These are phyloP conservation scores for Hydrotaea diabolus DNA, from an alignment of 2,888 invertebrate species.

Conservation along the genomic window DNA sequence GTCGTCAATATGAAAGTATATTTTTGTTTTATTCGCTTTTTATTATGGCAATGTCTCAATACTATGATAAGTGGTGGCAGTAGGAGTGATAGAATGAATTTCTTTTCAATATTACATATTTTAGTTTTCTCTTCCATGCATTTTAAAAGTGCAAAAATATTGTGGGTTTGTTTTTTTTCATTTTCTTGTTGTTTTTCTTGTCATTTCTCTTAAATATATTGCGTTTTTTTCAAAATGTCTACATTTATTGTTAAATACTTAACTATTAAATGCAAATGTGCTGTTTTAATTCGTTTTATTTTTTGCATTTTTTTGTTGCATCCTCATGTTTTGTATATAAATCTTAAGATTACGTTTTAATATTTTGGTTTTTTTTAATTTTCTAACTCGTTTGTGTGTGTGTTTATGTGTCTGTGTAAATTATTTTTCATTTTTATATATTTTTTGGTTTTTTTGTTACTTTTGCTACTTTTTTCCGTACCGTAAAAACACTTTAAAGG, in stretches of 20 bases:
- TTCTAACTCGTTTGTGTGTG: slow-evolving; percentile 26
- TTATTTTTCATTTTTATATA: slow-evolving; percentile 70
- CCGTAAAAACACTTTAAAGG: slow-evolving; percentile 77
- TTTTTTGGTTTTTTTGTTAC: slow-evolving; percentile 57
- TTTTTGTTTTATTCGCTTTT: slow-evolving; percentile 28
- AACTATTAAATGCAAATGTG: slow-evolving; percentile 69
- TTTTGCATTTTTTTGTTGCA: background rate
- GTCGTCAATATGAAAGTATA: background rate
- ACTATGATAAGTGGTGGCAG: slow-evolving; percentile 53
- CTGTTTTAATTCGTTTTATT: slow-evolving; percentile 61
- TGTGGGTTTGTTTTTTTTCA: slow-evolving; percentile 36
- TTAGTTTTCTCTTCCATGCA: slow-evolving; percentile 40
- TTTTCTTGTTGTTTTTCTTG: slow-evolving; percentile 51
- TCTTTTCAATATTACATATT: slow-evolving; percentile 20
- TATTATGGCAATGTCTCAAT: background rate
- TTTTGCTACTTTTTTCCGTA: slow-evolving; percentile 59
- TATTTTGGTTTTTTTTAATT: slow-evolving; percentile 24
- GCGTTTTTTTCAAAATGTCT: slow-evolving; percentile 71
- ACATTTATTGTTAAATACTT: slow-evolving; percentile 71
- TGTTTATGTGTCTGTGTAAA: slow-evolving; percentile 8
- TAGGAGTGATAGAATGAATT: slow-evolving; percentile 45
- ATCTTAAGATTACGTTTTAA: slow-evolving; percentile 20
- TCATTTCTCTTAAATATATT: slow-evolving; percentile 64
- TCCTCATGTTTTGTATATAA: slow-evolving; percentile 14
- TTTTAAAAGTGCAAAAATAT: slow-evolving; percentile 65